A percentile compares a stretch with the other conserved stretches of the same genome.
Evolutionary conservation across 2,113 vertebrate species (phyloP).

Genomic region (Oncorhynchus gorbuscha): DNA sequence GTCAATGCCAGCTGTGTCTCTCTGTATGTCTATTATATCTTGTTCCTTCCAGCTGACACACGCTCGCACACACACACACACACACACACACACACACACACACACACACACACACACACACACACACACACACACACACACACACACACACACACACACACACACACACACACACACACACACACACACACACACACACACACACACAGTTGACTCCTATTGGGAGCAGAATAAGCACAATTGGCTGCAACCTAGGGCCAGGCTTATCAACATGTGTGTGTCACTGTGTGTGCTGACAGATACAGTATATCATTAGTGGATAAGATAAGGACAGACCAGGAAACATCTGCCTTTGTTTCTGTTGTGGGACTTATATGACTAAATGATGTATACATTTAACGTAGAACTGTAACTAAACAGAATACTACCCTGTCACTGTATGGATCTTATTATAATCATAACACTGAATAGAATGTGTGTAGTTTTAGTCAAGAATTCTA

Average conservation of each 20-base stretch:
- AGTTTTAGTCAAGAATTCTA: no score
- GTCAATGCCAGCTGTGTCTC: not conserved
- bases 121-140: not conserved
- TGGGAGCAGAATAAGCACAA: not conserved
- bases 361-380: no score
- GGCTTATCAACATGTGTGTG: not conserved
- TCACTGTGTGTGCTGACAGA: not conserved
- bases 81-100: not conserved
- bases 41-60: no score
- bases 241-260: not conserved
- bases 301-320: not conserved
- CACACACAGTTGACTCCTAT: not conserved
- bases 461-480: no score
- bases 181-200: not conserved
- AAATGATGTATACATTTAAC: no score
- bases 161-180: not conserved
- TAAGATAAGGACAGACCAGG: conserved; percentile 1
- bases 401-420: no score
- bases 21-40: no score
- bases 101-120: not conserved
- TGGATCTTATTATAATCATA: no score
- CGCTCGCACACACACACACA: no score
- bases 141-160: not conserved
- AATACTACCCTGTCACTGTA: no score
- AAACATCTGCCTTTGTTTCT: not conserved